Base-by-base conservation (phyloP, 35 echinoderm and acorn worm genomes). In the Lytechinus variegatus region DNA sequence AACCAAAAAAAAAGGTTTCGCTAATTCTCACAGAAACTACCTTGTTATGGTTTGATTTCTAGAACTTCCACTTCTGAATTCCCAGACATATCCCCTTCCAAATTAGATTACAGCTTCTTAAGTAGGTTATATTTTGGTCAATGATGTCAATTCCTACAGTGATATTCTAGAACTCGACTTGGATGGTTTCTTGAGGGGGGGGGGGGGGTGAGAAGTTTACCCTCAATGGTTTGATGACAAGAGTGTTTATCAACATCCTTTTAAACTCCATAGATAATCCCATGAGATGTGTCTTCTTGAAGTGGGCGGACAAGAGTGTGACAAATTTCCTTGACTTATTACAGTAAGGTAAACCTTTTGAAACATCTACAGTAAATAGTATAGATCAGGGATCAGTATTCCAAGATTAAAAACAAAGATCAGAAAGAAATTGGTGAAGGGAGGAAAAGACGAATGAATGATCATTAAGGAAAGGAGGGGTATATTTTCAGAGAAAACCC, bases 291-390 rank as follows among this genome's bases (percentile, higher is more conserved):
- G 88, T 90, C 29, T 90, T 44, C 2, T 9, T 16, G 29, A 90
- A 54, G 29, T 90, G 27, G 52, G 88, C 11, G 88, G 52, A 54
- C 88, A 90, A 54, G 88, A 54, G 88, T 9, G 28, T 90, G 88
- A 90, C 88, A 90, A 90, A 90, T 90, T 90, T 90, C 88, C 88
- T 90, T 54, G 28, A 54, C 29, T 90, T 16, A 90, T 90, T 90
- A 44, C 28, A 8, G 88, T 44, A 44, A 90, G 88, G 88, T 90
- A 90, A 90, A 13, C 88, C 29, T 54, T 10, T n/a, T 54, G 29
- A 52, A 90, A 12, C 7, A 90, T 52, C 16, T 19, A 19, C 14
- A 14, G 11, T 12, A 13, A 54, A 90, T 90, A 90, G 88, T 13
- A 90, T 90, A 33, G 52, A 90, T 52, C 4, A 29, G 11, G 88